These are phyloP conservation scores for Diachasma alloeum DNA, from an alignment of 1,140 invertebrate species.

Conservation along the genomic window DNA sequence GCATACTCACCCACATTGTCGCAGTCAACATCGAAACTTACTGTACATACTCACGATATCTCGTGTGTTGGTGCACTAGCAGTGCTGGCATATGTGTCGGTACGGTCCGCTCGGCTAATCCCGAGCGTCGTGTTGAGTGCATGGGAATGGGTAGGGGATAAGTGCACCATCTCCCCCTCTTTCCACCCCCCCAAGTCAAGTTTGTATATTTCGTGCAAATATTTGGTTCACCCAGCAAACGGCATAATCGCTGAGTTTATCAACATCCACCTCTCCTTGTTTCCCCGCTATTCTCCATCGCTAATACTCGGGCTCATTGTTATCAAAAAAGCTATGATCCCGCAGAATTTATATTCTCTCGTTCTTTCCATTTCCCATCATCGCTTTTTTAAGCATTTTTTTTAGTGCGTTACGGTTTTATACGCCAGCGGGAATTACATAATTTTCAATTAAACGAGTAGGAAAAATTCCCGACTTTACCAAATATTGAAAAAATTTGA, in stretches of 20 bases:
- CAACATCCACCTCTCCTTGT: conserved; percentile 13
- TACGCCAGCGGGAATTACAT: no score
- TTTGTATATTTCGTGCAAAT: conserved; percentile 26
- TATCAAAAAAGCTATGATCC: background rate
- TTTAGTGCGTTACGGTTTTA: no score
- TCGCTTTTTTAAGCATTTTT: no score
- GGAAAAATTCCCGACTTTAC: no score
- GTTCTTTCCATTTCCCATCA: background rate
- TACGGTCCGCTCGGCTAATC: conserved; percentile 21
- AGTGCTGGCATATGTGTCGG: background rate
- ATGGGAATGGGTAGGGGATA: background rate
- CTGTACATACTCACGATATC: background rate
- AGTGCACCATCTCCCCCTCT: background rate
- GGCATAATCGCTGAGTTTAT: conserved; percentile 27
- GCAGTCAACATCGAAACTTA: background rate
- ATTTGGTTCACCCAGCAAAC: conserved; percentile 26
- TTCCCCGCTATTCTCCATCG: background rate
- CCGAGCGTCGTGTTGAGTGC: background rate
- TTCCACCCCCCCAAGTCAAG: background rate
- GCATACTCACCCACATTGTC: conserved; percentile 1
- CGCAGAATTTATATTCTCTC: background rate
- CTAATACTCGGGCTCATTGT: background rate
- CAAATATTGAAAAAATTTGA: no score
- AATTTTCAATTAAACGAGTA: no score
- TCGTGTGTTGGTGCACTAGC: no score